Evolutionary conservation across 2,888 invertebrate genomes (phyloP), one percentile per base, ranked within the genome.

Genomic region (Ichneumoninae sp.): DNA sequence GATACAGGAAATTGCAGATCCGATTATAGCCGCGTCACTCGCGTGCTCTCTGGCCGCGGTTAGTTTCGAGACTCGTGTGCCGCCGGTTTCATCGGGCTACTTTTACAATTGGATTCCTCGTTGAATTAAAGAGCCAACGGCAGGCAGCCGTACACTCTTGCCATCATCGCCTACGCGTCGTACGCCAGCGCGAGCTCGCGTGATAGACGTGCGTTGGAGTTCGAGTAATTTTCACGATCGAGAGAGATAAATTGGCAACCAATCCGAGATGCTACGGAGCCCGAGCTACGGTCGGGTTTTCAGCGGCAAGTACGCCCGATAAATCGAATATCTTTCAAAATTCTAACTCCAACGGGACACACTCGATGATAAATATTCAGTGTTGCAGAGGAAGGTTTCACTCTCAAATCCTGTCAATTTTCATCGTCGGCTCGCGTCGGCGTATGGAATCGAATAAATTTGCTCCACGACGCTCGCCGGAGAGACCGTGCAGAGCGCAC

Each of bases 1-100:
- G 71, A 82, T 80, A 80, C 82, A 68, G 82, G 84, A 82, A 82
- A 85, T 80, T 81, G 82, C 70, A 78, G 52, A 84, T 84, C 74
- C 84, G 77, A 84, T 84, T 84, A 86, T 83, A 83, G n/a, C 30
- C 72, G 60, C 77, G 77, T 79, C 80, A 78, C 72, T 80, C 74
- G 44, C 52, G 26, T 68, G 66, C 76, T 60, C 62, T 74, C 68
- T 44, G 19, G 60, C 19, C 60, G 19, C 4, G n/a, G 16, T 66
- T n/a, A 16, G 50, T 65, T 66, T 22, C 75, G 76, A 22, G 54
- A 54, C 65, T 76, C 76, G 50, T 50, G n/a, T 40, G 22, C 8
- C 19, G 66, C 66, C 13, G 19, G 66, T 66, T 66, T 66, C 76
- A 36, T 16, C 40, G 40, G n/a, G 10, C 52, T 36, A 66, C 40